phyloP scores from a whole-genome alignment of 2,113 vertebrate genomes.

The Siniperca knerii region DNA sequence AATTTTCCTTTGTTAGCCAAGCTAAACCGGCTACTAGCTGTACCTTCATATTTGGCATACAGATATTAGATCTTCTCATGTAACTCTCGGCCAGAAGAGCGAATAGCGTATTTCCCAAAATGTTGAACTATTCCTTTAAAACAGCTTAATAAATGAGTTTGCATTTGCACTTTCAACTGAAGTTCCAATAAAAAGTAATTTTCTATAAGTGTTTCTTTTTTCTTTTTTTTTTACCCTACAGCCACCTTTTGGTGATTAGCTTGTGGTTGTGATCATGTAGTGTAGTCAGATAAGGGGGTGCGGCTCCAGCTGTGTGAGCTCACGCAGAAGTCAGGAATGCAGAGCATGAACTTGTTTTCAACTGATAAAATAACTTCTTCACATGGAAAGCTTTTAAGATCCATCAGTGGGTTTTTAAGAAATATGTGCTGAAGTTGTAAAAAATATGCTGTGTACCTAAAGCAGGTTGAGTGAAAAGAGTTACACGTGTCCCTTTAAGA shows the following conservation, averaged over 20 bases:
- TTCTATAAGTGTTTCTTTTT: background rate
- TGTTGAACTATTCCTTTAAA: background rate
- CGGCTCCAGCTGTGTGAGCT: constrained; percentile 75
- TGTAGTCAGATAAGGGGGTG: constrained; percentile 50
- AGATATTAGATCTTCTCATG: too few relatives aligned
- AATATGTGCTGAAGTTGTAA: constrained; percentile 10
- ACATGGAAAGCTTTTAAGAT: constrained; percentile 43
- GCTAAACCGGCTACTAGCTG: background rate
- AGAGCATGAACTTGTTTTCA: constrained; percentile 43
- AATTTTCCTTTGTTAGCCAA: too few relatives aligned
- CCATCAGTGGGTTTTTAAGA: constrained; percentile 2
- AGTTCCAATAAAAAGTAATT: background rate
- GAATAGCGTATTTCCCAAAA: background rate
- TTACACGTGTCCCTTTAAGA: background rate
- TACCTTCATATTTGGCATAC: background rate
- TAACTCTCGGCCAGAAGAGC: background rate
- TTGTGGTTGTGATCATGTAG: constrained; percentile 25
- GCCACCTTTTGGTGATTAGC: constrained; percentile 28
- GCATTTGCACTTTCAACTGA: background rate
- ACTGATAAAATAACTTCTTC: constrained; percentile 68
- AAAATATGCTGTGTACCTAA: background rate
- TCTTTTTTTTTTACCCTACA: background rate
- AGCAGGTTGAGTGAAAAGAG: background rate
- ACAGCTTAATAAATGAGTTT: background rate
- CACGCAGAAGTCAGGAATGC: constrained; percentile 63